These are phyloP conservation scores for Synodontis membranacea DNA, from an alignment of 2,113 vertebrate genomes.

Conservation along the genomic window DNA sequence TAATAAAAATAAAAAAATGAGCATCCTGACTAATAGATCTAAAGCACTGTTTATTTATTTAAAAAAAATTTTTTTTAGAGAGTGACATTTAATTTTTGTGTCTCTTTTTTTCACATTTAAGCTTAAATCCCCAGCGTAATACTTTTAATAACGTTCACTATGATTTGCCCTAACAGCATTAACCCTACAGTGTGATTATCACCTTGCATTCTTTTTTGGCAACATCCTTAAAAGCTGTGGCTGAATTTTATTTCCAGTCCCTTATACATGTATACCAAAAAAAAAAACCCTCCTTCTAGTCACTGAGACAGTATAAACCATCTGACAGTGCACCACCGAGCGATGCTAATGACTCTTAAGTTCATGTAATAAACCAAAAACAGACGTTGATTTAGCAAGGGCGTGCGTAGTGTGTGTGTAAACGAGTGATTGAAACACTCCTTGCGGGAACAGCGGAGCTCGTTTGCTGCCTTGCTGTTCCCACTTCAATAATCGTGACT, in stretches of 20 bases:
- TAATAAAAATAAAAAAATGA: no score
- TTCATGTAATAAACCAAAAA: constrained; percentile 7
- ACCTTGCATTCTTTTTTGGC: not conserved
- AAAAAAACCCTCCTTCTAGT: not conserved
- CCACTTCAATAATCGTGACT: constrained; percentile 16
- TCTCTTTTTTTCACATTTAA: not conserved
- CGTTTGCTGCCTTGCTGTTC: constrained; percentile 33
- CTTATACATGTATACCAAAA: not conserved
- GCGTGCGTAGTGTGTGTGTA: not conserved
- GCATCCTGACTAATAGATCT: not conserved
- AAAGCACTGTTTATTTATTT: not conserved
- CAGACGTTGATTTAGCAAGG: not conserved
- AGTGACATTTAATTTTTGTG: not conserved
- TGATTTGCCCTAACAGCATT: not conserved
- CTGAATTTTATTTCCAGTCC: not conserved
- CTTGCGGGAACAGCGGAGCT: constrained; percentile 9
- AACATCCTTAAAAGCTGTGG: not conserved
- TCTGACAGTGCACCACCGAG: not conserved
- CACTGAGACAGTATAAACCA: not conserved
- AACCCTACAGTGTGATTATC: not conserved
- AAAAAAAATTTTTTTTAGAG: not conserved
- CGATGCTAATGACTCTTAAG: constrained; percentile 7
- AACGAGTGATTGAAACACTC: constrained; percentile 29
- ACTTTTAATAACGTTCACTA: not conserved
- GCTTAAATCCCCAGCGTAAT: not conserved